A percentile compares a stretch with the other conserved stretches of the same genome.
Evolutionary conservation across 1,140 invertebrate species (phyloP).

Genomic region (Rhopalosiphum padi): DNA sequence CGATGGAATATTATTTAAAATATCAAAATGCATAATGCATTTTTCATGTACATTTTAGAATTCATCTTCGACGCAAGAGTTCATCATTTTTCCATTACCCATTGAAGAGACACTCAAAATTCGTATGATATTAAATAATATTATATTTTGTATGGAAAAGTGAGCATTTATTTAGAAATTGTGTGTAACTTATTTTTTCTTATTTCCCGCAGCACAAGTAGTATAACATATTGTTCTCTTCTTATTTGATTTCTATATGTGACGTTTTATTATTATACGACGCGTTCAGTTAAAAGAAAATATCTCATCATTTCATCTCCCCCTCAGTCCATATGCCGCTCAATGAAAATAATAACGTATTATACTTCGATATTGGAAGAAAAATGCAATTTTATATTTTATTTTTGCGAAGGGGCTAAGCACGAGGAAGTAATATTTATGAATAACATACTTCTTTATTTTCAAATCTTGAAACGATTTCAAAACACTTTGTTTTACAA

Average conservation of each 20-base stretch:
- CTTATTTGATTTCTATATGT: constrained; percentile 45
- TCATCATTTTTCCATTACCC: constrained; percentile 46
- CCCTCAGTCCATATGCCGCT: background rate
- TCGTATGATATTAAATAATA: constrained; percentile 31
- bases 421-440: constrained; percentile 3
- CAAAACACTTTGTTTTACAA: background rate
- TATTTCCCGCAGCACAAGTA: constrained; percentile 12
- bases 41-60: constrained; percentile 17
- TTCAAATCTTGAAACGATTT: background rate
- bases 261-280: constrained; percentile 37
- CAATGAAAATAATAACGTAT: constrained; percentile 30
- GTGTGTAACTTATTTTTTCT: constrained; percentile 8
- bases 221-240: constrained; percentile 10
- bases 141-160: constrained; percentile 24
- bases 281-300: constrained; percentile 40
- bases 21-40: constrained; percentile 45
- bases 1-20: constrained; percentile 11
- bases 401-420: background rate
- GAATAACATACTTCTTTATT: constrained; percentile 17
- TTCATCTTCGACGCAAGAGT: background rate
- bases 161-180: constrained; percentile 24
- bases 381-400: constrained; percentile 45
- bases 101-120: constrained; percentile 38
- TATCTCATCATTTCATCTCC: constrained; percentile 22
- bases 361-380: constrained; percentile 20